Base-by-base conservation (phyloP, 2,797 vertebrate genomes). In the Rhynchonycteris naso region DNA sequence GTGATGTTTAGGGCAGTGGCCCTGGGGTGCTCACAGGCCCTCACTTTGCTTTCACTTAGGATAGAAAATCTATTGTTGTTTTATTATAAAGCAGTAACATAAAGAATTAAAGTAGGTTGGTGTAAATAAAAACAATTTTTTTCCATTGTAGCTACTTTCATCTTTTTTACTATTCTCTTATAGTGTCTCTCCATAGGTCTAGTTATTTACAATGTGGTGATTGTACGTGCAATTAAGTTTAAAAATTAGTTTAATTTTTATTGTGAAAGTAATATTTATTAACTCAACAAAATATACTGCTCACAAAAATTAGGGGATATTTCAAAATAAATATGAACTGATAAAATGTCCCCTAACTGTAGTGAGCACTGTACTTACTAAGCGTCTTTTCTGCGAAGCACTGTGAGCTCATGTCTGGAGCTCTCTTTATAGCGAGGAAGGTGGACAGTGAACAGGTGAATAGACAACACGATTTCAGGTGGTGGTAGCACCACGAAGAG, bases 211-310 rank as follows among this genome's bases (percentile, higher is more conserved):
- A 56, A 19, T 72, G 43, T 92, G 30, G 19, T 2, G 22, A 4
- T 69, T 85, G 43, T 38, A 7, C 22, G 19, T 26, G 7, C 14
- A 52, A 28, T 79, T 68, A 84, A 69, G 11, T 50, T 24, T 15
- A 82, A 65, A 75, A 65, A 7, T 61, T 50, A 30, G 4, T 92
- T 79, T 83, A 50, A 83, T 66, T 91, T 79, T 85, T 95, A 54
- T 35, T 83, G 7, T 85, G 58, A 85, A 91, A 65, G 2, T 75
- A 63, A 61, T 58, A 22, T 65, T 85, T 7, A 38, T 86, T n/a
- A 86, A 75, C 54, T 94, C 35, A 87, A 26, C 12, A 59, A 59
- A n/a, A 59, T 22, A 38, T 33, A 43, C 43, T 43, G 43, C 43
- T 43, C 43, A 43, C 43, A 43, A 43, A 43, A 43, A 43, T 7